Evolutionary conservation across 64 coral and sea anemone species (phyloP), one percentile per base, ranked within the genome.

Genomic region (Stichodactyla mertensii): DNA sequence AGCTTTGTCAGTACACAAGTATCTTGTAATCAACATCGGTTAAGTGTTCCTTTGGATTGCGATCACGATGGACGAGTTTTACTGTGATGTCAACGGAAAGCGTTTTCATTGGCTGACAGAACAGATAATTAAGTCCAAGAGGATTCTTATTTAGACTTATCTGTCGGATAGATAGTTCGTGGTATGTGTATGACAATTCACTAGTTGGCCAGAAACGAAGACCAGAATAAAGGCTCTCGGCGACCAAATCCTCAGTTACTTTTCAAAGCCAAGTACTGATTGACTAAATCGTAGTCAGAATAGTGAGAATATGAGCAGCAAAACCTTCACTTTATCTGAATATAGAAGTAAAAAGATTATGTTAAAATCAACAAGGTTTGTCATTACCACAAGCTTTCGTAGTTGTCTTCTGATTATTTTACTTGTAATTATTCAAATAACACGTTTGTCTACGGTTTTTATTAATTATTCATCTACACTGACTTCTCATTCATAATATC

Each of bases 11-110:
- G 69, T 74, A 26, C 20, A n/a, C 69, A 74, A 74, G 69, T 74
- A 74, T 31, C 69, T 74, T 10, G 69, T 74, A 74, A 74, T 74
- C 69, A 27, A 27, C 69, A n/a, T 9, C 24, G 24, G 10, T 81
- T 7, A 52, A 81, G 78, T 81, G 78, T 55, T 81, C 78, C 78
- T 81, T 81, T 81, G 78, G 78, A 81, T 20, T 54, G 54, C 27
- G 77, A 15, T 27, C 4, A 79, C 77, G 51, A 52, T 12, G 77
- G 16, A 51, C 77, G 51, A 79, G 26, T 15, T 55, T 81, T 4
- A 54, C 36, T 52, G 26, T 81, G 78, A 81, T 81, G 78, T 81
- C 78, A 81, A 53, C 26, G 19, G n/a, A 1, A 55, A 81, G 53
- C 51, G 2, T 81, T 54, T 15, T 81, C 15, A 81, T 81, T 81